These are phyloP conservation scores for Galeruca laticollis DNA, from an alignment of 2,888 invertebrate genomes.

Conservation along the genomic window DNA sequence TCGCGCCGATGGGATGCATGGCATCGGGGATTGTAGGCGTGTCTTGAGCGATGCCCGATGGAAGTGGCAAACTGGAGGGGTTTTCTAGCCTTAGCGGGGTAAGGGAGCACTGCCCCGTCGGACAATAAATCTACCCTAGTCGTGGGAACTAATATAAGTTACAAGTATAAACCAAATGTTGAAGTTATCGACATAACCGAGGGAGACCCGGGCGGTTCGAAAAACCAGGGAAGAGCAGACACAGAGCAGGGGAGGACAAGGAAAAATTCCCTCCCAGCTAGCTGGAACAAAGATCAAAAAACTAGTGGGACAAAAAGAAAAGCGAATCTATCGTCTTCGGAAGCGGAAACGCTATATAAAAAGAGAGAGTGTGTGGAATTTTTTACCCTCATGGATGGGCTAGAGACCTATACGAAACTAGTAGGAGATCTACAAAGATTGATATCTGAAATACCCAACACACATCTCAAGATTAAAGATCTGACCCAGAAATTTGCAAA, in stretches of 20 bases:
- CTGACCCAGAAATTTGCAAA: background rate
- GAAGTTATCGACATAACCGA: background rate
- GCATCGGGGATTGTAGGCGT: conserved; percentile 20
- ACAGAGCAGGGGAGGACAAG: too few species aligned
- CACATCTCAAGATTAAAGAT: background rate
- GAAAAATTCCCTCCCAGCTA: too few species aligned
- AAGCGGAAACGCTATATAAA: too few species aligned
- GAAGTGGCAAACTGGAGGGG: conserved; percentile 18
- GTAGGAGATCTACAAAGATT: too few species aligned
- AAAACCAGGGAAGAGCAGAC: background rate
- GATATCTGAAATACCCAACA: background rate
- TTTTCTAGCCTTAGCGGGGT: conserved; percentile 7
- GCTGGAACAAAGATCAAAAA: too few species aligned
- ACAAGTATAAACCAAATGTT: too few species aligned
- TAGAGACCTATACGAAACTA: too few species aligned
- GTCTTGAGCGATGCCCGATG: conserved; percentile 26
- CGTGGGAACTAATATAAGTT: background rate
- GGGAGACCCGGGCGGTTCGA: too few species aligned
- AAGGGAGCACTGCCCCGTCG: background rate
- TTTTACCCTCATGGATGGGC: too few species aligned
- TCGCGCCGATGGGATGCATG: conserved; percentile 16
- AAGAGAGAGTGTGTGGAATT: too few species aligned
- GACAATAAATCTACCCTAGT: background rate
- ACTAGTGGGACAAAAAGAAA: too few species aligned
- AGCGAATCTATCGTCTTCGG: too few species aligned